A percentile compares a stretch with the other conserved stretches of the same genome.
Conservation (phyloP, 30 jellyfish, hydroid and myxozoan species). For the Turritopsis rubra region DNA sequence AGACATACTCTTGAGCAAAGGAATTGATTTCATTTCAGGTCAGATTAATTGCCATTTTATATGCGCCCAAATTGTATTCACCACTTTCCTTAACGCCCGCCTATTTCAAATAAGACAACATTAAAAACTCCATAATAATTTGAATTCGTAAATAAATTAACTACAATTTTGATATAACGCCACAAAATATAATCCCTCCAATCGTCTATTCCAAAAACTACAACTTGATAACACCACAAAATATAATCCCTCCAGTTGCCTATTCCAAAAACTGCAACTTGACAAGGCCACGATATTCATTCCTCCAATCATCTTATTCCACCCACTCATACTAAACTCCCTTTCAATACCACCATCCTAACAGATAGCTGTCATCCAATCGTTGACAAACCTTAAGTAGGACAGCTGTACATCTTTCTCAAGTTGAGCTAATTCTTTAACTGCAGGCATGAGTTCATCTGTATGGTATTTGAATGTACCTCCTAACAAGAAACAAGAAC, state of each 20-base stretch:
- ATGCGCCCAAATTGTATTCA: no score
- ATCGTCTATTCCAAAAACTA: no score
- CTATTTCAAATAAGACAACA: background rate
- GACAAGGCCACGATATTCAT: background rate
- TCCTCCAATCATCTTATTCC: background rate
- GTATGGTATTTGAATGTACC: constrained; percentile 65
- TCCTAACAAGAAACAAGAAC: constrained; percentile 33
- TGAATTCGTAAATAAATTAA: no score
- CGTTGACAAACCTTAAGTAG: constrained; percentile 39
- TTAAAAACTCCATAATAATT: background rate
- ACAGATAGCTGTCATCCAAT: constrained; percentile 51
- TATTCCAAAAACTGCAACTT: background rate
- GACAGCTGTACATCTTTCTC: constrained; percentile 89
- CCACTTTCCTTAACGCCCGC: background rate
- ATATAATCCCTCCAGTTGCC: no score
- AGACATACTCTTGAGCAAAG: no score
- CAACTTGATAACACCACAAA: background rate
- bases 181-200: background rate
- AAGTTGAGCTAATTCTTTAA: constrained; percentile 68
- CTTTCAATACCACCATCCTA: background rate
- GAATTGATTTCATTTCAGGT: no score
- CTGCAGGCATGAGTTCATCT: constrained; percentile 82
- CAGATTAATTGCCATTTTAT: no score
- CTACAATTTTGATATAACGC: background rate
- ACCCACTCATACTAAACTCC: background rate